Percentiles rank a stretch among this genome's conserved stretches.
Evolutionary conservation across 2,888 invertebrate genomes (phyloP).

Genomic region (Conomelus anceps): DNA sequence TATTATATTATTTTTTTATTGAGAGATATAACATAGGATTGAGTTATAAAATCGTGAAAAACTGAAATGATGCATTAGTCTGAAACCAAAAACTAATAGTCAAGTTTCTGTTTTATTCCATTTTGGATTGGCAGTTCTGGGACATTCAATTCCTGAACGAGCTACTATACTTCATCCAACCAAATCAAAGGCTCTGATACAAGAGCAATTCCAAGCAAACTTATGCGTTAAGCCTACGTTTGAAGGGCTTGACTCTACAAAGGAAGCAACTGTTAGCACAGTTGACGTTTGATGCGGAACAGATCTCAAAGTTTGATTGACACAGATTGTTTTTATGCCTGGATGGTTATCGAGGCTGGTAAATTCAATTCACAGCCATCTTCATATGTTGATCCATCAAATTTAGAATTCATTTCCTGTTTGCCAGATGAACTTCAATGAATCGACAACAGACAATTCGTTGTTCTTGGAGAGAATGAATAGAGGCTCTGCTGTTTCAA

Average conservation of each 20-base stretch:
- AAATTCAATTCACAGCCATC: not conserved
- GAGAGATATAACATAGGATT: too few relatives aligned
- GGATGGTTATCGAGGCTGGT: not conserved
- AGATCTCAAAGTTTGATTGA: not conserved
- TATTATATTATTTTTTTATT: too few relatives aligned
- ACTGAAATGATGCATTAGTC: too few relatives aligned
- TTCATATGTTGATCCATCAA: not conserved
- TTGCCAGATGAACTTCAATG: not conserved
- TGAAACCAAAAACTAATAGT: too few relatives aligned
- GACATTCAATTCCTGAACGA: too few relatives aligned
- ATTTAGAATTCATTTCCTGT: not conserved
- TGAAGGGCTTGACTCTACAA: not conserved
- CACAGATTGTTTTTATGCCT: not conserved
- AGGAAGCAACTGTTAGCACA: not conserved
- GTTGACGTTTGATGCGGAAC: not conserved
- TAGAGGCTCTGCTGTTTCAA: not conserved
- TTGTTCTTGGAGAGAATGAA: not conserved
- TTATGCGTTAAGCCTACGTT: not conserved
- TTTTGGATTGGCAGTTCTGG: too few relatives aligned
- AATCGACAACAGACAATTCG: not conserved
- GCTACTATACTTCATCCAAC: too few relatives aligned
- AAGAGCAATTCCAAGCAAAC: not conserved
- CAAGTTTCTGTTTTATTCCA: too few relatives aligned
- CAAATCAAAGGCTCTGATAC: not conserved
- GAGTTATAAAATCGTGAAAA: too few relatives aligned